Evolutionary conservation across 2,113 vertebrate species (phyloP).

Genomic region (Oncorhynchus nerka): DNA sequence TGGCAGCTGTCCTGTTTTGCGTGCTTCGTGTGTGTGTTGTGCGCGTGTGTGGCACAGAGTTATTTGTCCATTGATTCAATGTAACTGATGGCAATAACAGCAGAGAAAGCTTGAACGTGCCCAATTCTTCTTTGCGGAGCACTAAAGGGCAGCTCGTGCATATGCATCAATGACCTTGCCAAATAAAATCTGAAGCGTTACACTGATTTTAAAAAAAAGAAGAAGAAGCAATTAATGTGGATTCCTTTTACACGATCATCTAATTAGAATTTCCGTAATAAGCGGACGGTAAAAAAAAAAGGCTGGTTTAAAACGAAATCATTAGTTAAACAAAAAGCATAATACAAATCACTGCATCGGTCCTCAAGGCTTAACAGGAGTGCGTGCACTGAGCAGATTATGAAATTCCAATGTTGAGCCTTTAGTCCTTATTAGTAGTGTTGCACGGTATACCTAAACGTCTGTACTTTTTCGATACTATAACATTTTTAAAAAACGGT

Average conservation of each 20-base stretch:
- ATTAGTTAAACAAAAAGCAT: too few relatives aligned
- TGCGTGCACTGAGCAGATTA: too few relatives aligned
- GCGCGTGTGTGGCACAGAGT: background rate
- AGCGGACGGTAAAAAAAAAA: background rate
- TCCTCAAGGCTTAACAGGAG: background rate
- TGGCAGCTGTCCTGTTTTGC: slow-evolving; percentile 4
- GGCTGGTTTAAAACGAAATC: background rate
- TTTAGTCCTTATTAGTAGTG: background rate
- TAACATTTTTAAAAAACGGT: too few relatives aligned
- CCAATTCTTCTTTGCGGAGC: background rate
- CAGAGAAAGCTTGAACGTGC: background rate
- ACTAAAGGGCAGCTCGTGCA: background rate
- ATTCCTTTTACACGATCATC: background rate
- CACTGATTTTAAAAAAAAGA: background rate
- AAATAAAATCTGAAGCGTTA: background rate
- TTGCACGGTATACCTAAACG: too few relatives aligned
- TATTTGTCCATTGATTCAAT: slow-evolving; percentile 1
- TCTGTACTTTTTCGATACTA: too few relatives aligned
- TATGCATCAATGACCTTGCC: background rate
- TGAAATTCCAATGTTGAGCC: background rate
- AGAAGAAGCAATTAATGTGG: background rate
- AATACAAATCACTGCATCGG: background rate
- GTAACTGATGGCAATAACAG: background rate
- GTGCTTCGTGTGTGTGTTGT: background rate
- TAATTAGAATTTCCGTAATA: background rate